A percentile compares a stretch with the other conserved stretches of the same genome.
Evolutionary conservation across 2,113 vertebrate species (phyloP).

Genomic region (Motacilla tschutschensis): DNA sequence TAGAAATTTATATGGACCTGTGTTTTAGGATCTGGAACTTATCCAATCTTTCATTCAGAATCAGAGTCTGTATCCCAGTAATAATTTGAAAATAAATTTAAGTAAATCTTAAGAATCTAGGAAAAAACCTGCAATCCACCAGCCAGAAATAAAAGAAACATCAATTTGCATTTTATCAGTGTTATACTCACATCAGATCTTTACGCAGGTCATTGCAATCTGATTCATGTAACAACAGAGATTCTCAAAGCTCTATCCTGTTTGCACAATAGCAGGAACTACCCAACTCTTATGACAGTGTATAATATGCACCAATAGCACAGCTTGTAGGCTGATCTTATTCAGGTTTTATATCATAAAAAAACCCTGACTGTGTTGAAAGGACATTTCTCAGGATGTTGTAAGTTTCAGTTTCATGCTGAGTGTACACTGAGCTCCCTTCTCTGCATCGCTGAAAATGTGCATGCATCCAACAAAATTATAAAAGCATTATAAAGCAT

Average conservation of each 20-base stretch:
- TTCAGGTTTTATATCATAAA: not conserved
- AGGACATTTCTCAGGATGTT: not conserved
- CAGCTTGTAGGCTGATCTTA: not conserved
- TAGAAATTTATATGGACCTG: not conserved
- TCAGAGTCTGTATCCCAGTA: not conserved
- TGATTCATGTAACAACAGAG: not conserved
- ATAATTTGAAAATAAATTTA: not conserved
- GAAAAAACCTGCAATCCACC: not conserved
- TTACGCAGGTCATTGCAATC: not conserved
- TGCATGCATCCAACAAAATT: not conserved
- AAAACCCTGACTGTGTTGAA: not conserved
- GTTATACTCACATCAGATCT: slow-evolving; percentile 11
- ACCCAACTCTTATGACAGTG: not conserved
- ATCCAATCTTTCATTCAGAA: not conserved
- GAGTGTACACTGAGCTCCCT: not conserved
- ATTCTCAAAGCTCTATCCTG: not conserved
- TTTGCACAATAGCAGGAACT: not conserved
- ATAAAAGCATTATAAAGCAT: not conserved
- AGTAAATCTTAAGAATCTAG: not conserved
- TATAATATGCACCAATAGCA: not conserved
- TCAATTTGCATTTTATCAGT: not conserved
- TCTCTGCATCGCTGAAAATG: not conserved
- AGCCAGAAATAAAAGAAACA: not conserved
- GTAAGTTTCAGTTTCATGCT: slow-evolving; percentile 17
- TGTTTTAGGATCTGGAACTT: not conserved